These are phyloP conservation scores for Acrobeloides nanus DNA, from an alignment of 2,888 invertebrate genomes.

Conservation along the genomic window DNA sequence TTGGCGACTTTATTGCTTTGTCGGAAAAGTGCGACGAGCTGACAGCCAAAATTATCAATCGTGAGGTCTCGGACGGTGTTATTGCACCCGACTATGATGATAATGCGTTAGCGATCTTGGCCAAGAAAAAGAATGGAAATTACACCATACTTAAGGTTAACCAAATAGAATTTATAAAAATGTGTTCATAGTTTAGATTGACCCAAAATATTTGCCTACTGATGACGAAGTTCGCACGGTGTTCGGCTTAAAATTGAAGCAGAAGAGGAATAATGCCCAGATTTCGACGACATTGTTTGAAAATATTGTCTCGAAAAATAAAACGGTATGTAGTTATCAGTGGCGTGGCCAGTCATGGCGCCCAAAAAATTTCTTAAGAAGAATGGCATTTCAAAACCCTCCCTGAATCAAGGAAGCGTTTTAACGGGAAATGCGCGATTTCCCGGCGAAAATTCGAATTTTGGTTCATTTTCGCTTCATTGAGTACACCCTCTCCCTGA, in stretches of 20 bases:
- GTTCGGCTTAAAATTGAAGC: slow-evolving; percentile 77
- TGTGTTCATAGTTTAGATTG: slow-evolving; percentile 64
- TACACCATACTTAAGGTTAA: slow-evolving; percentile 76
- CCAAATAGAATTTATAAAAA: not conserved
- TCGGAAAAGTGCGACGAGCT: slow-evolving; percentile 80
- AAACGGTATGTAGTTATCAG: slow-evolving; percentile 57
- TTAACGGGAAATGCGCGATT: no score
- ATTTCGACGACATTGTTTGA: slow-evolving; percentile 71
- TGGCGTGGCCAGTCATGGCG: no score
- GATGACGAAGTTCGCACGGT: slow-evolving; percentile 73
- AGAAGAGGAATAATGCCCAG: slow-evolving; percentile 77
- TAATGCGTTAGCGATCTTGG: slow-evolving; percentile 75
- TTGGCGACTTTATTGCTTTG: slow-evolving; percentile 91
- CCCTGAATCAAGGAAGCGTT: no score
- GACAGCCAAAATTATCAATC: slow-evolving; percentile 82
- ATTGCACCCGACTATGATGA: slow-evolving; percentile 83
- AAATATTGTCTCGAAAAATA: slow-evolving; percentile 70
- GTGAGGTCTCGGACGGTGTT: slow-evolving; percentile 93
- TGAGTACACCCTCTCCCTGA: no score
- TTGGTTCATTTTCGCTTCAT: no score
- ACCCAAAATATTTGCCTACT: slow-evolving; percentile 74
- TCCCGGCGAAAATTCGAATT: no score
- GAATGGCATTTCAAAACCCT: no score
- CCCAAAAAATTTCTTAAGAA: no score
- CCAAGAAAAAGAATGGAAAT: slow-evolving; percentile 85